Percentiles rank a stretch among this genome's conserved stretches.
These are phyloP conservation scores for Smutsia temminckii DNA, from an alignment of 2,797 vertebrate genomes.

Conservation along the genomic window DNA sequence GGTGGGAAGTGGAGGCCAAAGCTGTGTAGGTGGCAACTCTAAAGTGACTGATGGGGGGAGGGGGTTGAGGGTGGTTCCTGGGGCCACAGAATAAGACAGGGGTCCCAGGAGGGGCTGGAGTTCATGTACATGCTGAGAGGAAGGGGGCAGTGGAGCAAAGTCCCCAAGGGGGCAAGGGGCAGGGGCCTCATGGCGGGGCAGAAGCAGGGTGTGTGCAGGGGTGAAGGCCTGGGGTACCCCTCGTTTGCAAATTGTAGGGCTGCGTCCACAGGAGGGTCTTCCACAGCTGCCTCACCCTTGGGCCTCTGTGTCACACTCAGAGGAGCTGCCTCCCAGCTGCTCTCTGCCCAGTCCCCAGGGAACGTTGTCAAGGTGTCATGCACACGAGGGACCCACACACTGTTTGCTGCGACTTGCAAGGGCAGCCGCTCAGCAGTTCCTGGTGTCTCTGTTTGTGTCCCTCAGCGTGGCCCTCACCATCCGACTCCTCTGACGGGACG, in stretches of 20 bases:
- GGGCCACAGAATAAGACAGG: background rate
- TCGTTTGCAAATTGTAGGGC: background rate
- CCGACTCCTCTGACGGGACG: background rate
- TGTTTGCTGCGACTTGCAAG: background rate
- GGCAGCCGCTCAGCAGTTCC: background rate
- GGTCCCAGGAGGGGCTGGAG: too few relatives aligned
- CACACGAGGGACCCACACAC: background rate
- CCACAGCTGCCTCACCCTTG: accelerated
- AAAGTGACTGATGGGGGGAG: background rate
- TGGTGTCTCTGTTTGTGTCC: background rate
- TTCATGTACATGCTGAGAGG: background rate
- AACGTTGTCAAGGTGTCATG: slow-evolving; percentile 14
- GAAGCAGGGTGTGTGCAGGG: background rate
- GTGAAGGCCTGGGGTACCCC: accelerated
- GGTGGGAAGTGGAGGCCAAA: background rate
- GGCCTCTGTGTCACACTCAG: background rate
- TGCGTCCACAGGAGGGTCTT: background rate
- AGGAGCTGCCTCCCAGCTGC: background rate
- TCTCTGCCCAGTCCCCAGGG: background rate
- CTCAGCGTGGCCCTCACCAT: background rate
- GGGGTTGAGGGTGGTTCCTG: background rate
- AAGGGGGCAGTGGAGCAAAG: background rate
- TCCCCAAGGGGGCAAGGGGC: background rate
- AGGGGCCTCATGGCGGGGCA: accelerated
- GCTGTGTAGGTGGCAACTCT: background rate